A percentile compares a stretch with the other conserved stretches of the same genome.
These are phyloP conservation scores for Xanthorhoe spadicearia DNA, from an alignment of 2,888 invertebrate species.

Conservation along the genomic window DNA sequence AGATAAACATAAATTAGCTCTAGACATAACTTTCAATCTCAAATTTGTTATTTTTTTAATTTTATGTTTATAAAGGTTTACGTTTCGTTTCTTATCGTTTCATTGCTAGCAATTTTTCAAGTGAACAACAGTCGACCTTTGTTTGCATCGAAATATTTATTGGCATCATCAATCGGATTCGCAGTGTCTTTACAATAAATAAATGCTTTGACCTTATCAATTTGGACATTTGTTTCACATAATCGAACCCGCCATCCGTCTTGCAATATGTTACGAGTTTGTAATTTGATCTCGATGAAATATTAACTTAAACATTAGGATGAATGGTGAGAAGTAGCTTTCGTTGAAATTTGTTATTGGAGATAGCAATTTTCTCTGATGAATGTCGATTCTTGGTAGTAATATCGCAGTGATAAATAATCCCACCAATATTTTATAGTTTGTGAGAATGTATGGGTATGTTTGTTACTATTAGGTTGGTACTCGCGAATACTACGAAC, in stretches of 20 bases:
- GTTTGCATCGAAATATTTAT: constrained; percentile 5
- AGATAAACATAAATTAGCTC: neutral
- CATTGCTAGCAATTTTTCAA: neutral
- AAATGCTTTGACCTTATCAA: constrained; percentile 25
- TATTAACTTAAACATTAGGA: constrained; percentile 76
- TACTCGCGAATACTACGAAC: no score
- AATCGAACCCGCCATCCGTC: constrained; percentile 62
- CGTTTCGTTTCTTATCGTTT: neutral
- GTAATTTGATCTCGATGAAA: constrained; percentile 80
- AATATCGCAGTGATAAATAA: neutral
- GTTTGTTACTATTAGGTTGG: no score
- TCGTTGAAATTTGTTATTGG: constrained; percentile 40
- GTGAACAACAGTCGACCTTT: neutral
- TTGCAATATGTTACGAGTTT: constrained; percentile 72
- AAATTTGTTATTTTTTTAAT: neutral
- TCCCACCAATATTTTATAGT: no score
- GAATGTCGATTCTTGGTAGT: neutral
- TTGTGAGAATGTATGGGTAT: no score
- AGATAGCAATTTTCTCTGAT: constrained; percentile 13
- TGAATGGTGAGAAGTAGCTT: constrained; percentile 54
- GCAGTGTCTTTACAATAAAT: constrained; percentile 12
- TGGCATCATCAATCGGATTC: constrained; percentile 9
- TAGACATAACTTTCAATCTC: neutral
- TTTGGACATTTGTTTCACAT: constrained; percentile 27
- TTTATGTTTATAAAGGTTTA: neutral